Conservation (phyloP, 1,140 invertebrate species). For the Delia radicum region DNA sequence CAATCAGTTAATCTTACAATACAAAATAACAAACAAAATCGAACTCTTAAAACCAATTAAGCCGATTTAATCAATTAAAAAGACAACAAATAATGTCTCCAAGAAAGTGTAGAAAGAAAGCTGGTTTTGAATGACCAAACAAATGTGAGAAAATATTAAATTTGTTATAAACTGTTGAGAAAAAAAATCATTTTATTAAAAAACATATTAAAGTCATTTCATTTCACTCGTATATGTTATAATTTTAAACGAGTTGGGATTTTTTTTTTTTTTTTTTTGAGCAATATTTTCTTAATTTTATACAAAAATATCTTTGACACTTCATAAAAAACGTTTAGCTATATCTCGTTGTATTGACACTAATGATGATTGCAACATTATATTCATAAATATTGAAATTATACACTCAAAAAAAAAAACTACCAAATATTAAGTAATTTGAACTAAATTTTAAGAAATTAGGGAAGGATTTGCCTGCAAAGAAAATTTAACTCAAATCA, state of each 20-base stretch:
- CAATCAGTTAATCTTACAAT: neutral
- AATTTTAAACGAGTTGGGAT: too few relatives aligned
- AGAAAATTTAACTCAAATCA: too few relatives aligned
- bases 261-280: neutral
- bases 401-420: too few relatives aligned
- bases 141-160: neutral
- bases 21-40: neutral
- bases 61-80: constrained; percentile 13
- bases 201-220: neutral
- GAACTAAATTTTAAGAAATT: too few relatives aligned
- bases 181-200: neutral
- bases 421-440: too few relatives aligned
- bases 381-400: neutral
- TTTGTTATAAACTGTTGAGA: too few relatives aligned
- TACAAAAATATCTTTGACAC: neutral
- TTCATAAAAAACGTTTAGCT: neutral
- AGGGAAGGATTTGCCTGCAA: too few relatives aligned
- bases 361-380: neutral
- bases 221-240: neutral
- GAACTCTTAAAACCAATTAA: constrained; percentile 1
- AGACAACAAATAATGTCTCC: neutral
- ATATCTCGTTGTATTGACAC: neutral
- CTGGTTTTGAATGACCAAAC: too few relatives aligned
- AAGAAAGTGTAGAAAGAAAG: neutral
- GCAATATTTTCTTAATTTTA: neutral